Percentiles rank a stretch among this genome's conserved stretches.
phyloP scores from a whole-genome alignment of 2,888 invertebrate species.

The Gymnosoma rotundatum region DNA sequence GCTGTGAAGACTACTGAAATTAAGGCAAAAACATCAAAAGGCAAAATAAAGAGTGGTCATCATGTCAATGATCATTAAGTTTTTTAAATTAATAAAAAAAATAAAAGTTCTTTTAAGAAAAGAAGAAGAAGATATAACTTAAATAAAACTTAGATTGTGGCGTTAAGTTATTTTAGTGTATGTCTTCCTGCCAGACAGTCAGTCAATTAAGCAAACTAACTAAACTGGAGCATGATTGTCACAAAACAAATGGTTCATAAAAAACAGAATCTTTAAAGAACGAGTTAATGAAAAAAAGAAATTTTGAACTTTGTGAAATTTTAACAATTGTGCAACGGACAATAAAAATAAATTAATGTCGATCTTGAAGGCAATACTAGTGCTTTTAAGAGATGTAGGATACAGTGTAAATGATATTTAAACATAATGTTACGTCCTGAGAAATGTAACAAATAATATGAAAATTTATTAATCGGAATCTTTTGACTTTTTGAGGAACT shows the following conservation, averaged over 20 bases:
- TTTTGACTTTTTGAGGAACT: too few relatives aligned
- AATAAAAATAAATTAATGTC: too few relatives aligned
- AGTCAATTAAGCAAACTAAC: constrained; percentile 36
- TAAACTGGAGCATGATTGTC: not conserved
- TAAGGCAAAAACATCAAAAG: constrained; percentile 9
- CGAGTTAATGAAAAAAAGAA: not conserved
- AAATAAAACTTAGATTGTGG: constrained; percentile 43
- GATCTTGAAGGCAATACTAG: too few relatives aligned
- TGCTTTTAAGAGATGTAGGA: too few relatives aligned
- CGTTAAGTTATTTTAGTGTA: constrained; percentile 15
- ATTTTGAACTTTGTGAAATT: too few relatives aligned
- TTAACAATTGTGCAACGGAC: too few relatives aligned
- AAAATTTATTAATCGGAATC: too few relatives aligned
- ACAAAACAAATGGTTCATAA: constrained; percentile 2
- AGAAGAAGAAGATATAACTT: constrained; percentile 48
- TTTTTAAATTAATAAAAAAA: constrained; percentile 39
- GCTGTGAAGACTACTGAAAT: constrained; percentile 33
- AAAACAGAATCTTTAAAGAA: constrained; percentile 27
- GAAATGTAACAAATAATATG: too few relatives aligned
- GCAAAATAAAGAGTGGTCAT: constrained; percentile 40
- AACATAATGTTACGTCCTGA: too few relatives aligned
- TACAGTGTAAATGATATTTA: too few relatives aligned
- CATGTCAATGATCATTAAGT: constrained; percentile 58
- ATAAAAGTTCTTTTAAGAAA: constrained; percentile 16
- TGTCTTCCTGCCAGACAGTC: constrained; percentile 17